These are phyloP conservation scores for Labia minor DNA, from an alignment of 2,888 invertebrate genomes.

Conservation along the genomic window DNA sequence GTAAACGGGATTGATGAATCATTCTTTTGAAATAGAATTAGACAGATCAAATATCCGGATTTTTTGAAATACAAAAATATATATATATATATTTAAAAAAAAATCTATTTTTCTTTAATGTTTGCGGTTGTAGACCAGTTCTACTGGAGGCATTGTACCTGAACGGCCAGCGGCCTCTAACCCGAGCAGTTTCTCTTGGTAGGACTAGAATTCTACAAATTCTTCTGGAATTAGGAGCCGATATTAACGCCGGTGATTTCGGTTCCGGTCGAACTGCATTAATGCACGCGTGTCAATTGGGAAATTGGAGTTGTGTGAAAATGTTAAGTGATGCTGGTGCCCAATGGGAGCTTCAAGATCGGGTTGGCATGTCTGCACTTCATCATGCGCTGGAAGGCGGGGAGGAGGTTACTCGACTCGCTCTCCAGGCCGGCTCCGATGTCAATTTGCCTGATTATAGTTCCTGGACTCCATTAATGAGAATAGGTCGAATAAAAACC, in stretches of 20 bases:
- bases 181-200: not conserved
- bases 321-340: not conserved
- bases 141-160: not conserved
- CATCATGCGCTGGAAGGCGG: not conserved
- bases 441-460: not conserved
- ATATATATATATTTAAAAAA: not conserved
- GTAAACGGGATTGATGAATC: not conserved
- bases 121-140: not conserved
- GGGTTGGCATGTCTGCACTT: not conserved
- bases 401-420: not conserved
- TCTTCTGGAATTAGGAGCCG: not conserved
- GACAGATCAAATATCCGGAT: not conserved
- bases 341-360: not conserved
- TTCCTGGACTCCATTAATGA: slow-evolving; percentile 5
- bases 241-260: not conserved
- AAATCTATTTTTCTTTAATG: not conserved
- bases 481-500: not conserved
- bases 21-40: not conserved
- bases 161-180: slow-evolving; percentile 7
- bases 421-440: not conserved
- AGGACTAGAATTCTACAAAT: not conserved
- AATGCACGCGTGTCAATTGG: not conserved
- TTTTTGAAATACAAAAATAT: too few relatives aligned
- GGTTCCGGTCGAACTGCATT: not conserved
- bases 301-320: not conserved